Evolutionary conservation across 2,888 invertebrate genomes (phyloP), one percentile per base, ranked within the genome.

Genomic region (Bombylius discolor): DNA sequence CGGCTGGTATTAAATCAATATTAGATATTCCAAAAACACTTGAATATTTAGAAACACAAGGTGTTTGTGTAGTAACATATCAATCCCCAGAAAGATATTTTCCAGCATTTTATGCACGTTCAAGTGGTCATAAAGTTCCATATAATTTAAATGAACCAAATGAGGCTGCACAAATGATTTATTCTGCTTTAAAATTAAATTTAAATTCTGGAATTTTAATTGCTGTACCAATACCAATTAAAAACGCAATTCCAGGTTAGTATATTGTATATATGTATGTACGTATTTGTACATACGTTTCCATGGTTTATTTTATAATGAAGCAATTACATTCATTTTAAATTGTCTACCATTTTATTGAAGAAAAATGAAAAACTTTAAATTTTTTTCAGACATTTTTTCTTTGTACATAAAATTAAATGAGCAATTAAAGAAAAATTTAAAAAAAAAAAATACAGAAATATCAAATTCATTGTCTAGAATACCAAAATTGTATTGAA

Each of bases 1-100:
- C 93, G 63, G 91, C 96, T 66, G 99, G 99, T 2, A 85, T 96
- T 55, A 99, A 99, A 75, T 96, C 97, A 31, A 97, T 99, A 64
- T 79, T 99, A 57, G 99, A 99, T 71, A 92, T 99, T 64, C 87
- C 85, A 5, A 85, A 86, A 68, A 98, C 98, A 0, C 77, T 99
- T 50, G 98, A 99, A 71, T 96, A 86, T 71, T 77, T 99, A 77
- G 97, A 98, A 78, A 98, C 96, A 0, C 86, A 92, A 71, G 96
- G 97, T 0, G 95, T 97, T 2, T 88, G 89, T 64, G 94, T 97
- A 0, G 84, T 86, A 44, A 82, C 87, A 0, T 87, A 82, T 62
- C 87, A 89, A 0, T 73, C 78, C n/a, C 72, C 78, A 0, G 72
- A 74, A 0, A 74, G 75, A 34, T 80, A 83, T 13, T 99, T 99